Evolutionary conservation across 2,113 vertebrate genomes (phyloP).

Genomic region (Rhegmatorhina hoffmannsi): DNA sequence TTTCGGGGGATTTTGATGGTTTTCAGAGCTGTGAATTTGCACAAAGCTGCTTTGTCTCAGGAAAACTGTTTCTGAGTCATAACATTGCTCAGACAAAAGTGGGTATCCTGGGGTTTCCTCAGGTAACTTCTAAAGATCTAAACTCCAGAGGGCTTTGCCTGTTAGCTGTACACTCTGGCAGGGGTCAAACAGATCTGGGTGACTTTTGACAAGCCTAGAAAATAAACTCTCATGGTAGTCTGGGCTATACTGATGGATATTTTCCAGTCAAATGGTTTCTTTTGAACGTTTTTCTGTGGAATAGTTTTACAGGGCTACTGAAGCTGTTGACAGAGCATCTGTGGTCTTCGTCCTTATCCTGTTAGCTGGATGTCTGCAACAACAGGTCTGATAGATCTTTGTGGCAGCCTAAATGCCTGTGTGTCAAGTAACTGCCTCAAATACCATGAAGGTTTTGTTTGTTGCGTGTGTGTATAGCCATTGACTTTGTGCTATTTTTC

Average conservation of each 20-base stretch:
- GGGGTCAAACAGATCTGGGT: neutral
- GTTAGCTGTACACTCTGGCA: neutral
- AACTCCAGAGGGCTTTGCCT: neutral
- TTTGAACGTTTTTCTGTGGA: neutral
- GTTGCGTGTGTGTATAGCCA: neutral
- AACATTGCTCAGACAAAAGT: neutral
- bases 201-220: neutral
- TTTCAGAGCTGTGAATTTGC: neutral
- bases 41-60: neutral
- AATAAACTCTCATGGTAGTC: neutral
- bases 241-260: neutral
- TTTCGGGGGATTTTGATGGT: neutral
- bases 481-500: neutral
- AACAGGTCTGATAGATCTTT: neutral
- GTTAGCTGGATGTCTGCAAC: neutral
- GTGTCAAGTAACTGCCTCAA: neutral
- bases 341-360: accelerated
- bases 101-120: neutral
- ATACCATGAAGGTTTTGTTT: neutral
- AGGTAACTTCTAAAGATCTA: neutral
- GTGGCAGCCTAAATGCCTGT: neutral
- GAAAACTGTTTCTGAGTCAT: neutral
- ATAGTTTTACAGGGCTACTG: neutral
- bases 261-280: neutral
- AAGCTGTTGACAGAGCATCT: neutral